Evolutionary conservation across 2,113 vertebrate species (phyloP), one percentile per base, ranked within the genome.

Genomic region (Amazona guildingii): DNA sequence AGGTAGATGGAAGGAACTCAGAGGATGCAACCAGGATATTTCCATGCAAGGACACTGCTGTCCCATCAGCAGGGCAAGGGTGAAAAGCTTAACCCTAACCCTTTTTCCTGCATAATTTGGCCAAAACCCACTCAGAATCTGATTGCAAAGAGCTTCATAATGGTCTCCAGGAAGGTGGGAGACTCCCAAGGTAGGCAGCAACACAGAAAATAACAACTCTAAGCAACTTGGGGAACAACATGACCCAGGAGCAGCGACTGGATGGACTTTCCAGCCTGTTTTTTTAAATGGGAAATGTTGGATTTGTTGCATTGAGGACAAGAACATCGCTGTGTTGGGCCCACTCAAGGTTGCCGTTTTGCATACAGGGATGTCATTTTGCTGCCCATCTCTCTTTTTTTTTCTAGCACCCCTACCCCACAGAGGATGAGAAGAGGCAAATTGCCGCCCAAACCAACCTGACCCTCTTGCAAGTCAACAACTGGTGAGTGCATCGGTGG

Each of bases 381-480:
- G 31, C 51, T 78, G 17, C 43, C 25, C 14, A 10, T 25, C 41
- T 90, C 61, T 83, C 77, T 41, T 89, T 86, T 98, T 92, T 92
- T 83, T 43, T 97, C 33, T 94, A 99, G 99, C 99, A 99, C 94
- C 99, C 99, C 16, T 99, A 99, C 95, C 99, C 99, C 14, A 99
- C 99, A 72, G 99, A 99, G 97, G 99, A 99, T 0, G 99, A 99
- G 98, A 99, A 99, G 95, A 98, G 99, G 90, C 99, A 99, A 98
- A 99, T 99, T 1, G 99, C 99, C 1, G 99, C 98, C 94, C 99
- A 99, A 97, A 99, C 99, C 57, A 99, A 98, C 97, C 98, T 99
- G 80, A 99, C 99, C 72, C 99, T 99, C 88, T 96, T 99, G 96
- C 99, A 99, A 98, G 99, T 99, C 94, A 99, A 99, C 98, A 99